Percentiles rank a stretch among this genome's conserved stretches.
These are phyloP conservation scores for western clawed frog (Xenopus tropicalis) DNA, from an alignment of 2,113 vertebrate genomes.

Conservation along the genomic window UCB_Xtro_10.0 CM004443.2:183001501-183002000, in stretches of 20 bases:
- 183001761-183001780: conserved; percentile 14
- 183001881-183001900: conserved; percentile 17
- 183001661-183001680: conserved; percentile 32
- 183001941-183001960: background rate
- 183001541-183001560: too few relatives aligned
- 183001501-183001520: too few relatives aligned
- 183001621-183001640: background rate
- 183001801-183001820: conserved; percentile 1
- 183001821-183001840: conserved; percentile 78
- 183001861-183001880: conserved; percentile 70
- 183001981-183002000: too few relatives aligned
- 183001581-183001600: too few relatives aligned
- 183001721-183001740: background rate
- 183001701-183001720: conserved; percentile 31
- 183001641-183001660: conserved; percentile 46
- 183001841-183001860: conserved; percentile 88
- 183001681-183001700: conserved; percentile 47
- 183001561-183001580: too few relatives aligned
- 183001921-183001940: background rate
- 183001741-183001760: conserved; percentile 47
- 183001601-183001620: background rate
- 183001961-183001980: too few relatives aligned
- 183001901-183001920: background rate
- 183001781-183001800: too few relatives aligned
- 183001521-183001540: too few relatives aligned